Evolutionary conservation across 1,140 invertebrate genomes (phyloP), one percentile per base, ranked within the genome.

Genomic region (Alviniconcha marisindica): DNA sequence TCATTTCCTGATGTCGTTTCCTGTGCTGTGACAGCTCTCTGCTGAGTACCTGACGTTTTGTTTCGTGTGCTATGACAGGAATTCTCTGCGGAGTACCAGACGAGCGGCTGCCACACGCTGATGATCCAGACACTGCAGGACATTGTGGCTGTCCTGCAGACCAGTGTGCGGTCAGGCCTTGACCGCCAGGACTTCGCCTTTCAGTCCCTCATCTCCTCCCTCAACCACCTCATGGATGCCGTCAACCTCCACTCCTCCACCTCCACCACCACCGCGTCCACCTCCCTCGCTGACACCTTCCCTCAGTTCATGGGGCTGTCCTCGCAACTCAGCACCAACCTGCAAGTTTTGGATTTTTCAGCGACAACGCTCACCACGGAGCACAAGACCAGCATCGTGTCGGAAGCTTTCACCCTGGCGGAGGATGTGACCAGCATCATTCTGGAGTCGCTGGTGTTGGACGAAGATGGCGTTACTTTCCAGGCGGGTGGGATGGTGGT

Each of bases 81-180:
- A 24, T 89, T 88, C 82, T 31, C 80, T 0, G 77, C 74, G 48
- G 91, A 91, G 76, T 87, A 84, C 63, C 88, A 88, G 77, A 86
- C 85, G 0, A 80, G 80, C 28, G 63, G 82, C n/a, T 84, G 85
- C 69, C 88, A 89, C 33, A 66, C 63, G 4, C 54, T 86, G 5
- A 76, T 88, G 24, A 63, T 85, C 7, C 31, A 63, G 24, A 51
- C 78, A 28, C 63, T 88, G n/a, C 73, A 87, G 54, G 83, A 63
- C 69, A 82, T 90, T 60, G 60, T 74, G 7, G 76, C 83, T 15
- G 48, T 71, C 28, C 63, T 91, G 36, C 81, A 88, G 66, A 38
- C 81, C 14, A 66, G 36, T 1, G 84, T 88, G 40, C 69, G 56
- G 28, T 66, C 54, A 15, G 90, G 90, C 15, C 36, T 83, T 0